A percentile compares a stretch with the other conserved stretches of the same genome.
Conservation (phyloP, 2,797 vertebrate genomes). For the Artibeus lituratus region DNA sequence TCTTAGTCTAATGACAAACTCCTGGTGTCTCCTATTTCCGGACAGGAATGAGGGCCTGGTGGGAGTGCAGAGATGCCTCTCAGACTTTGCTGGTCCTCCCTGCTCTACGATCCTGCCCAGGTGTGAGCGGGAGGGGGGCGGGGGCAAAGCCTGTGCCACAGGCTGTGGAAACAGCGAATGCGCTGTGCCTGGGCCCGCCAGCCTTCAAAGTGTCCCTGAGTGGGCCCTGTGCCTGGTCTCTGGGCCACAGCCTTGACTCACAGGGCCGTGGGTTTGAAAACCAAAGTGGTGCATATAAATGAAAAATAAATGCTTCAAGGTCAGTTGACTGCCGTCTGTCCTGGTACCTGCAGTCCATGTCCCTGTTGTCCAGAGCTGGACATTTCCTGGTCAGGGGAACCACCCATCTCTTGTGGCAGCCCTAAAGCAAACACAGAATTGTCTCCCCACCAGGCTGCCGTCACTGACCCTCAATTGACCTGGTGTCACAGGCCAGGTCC, state of each 20-base stretch:
- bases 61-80: background rate
- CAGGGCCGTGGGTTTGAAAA: background rate
- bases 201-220: background rate
- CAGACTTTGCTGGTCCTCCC: background rate
- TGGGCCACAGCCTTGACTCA: background rate
- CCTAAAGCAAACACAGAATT: background rate
- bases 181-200: background rate
- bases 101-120: background rate
- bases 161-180: background rate
- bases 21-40: background rate
- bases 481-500: background rate
- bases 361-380: background rate
- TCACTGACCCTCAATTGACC: background rate
- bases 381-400: background rate
- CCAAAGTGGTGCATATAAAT: background rate
- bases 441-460: background rate
- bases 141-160: background rate
- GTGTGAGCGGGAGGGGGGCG: background rate
- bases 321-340: background rate
- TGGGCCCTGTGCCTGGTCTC: background rate
- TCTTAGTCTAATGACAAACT: background rate
- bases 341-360: background rate
- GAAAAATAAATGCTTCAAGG: background rate
- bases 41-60: background rate
- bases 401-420: background rate